Percentiles rank a stretch among this genome's conserved stretches.
phyloP scores from a whole-genome alignment of 2,797 vertebrate species.

The Onychomys torridus region DNA sequence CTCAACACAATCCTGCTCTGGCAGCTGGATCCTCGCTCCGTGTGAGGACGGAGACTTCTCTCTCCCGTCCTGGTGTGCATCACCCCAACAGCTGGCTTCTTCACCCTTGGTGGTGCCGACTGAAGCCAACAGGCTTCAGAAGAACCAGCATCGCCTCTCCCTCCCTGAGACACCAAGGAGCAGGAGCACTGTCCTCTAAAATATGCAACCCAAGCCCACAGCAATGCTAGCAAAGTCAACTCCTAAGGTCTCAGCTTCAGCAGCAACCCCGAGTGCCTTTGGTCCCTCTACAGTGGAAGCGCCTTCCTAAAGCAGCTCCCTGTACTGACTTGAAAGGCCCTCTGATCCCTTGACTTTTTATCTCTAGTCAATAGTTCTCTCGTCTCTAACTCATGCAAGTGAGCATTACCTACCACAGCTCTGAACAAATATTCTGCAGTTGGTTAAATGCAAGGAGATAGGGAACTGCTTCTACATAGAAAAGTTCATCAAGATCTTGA shows the following conservation, averaged over 20 bases:
- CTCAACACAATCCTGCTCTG: not conserved
- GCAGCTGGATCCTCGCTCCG: not conserved
- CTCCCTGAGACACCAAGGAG: not conserved
- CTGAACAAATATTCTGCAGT: not conserved
- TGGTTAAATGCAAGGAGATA: not conserved
- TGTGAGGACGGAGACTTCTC: too few species aligned
- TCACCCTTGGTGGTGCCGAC: not conserved
- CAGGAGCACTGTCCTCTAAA: not conserved
- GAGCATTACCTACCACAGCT: not conserved
- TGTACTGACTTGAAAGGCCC: not conserved
- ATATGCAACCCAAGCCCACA: not conserved
- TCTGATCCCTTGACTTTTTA: conserved; percentile 24
- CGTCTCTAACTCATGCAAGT: not conserved
- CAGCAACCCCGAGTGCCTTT: not conserved
- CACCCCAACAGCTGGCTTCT: not conserved
- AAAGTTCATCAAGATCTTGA: not conserved
- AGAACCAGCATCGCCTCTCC: not conserved
- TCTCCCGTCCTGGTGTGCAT: not conserved
- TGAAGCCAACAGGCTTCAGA: not conserved
- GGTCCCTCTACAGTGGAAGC: not conserved
- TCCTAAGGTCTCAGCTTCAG: not conserved
- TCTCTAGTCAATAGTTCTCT: not conserved
- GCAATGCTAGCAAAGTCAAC: not conserved
- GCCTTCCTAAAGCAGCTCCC: not conserved
- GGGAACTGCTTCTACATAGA: not conserved